Conservation (phyloP, 2,888 invertebrate genomes). For the Panorpa germanica region DNA sequence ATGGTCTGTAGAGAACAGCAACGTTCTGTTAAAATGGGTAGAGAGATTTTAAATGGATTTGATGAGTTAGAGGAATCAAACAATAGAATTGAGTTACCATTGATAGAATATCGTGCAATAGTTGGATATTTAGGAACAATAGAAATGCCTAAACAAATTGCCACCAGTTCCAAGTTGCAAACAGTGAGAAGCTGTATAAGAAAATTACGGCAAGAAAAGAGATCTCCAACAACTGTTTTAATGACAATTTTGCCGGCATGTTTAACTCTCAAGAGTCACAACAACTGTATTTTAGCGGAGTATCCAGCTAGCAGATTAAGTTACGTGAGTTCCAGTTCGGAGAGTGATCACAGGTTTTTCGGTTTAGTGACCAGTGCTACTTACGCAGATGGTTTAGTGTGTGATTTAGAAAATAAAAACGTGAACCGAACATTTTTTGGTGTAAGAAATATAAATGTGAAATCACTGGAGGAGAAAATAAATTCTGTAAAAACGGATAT, state of each 20-base stretch:
- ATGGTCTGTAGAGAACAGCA: slow-evolving; percentile 20
- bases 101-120: slow-evolving; percentile 62
- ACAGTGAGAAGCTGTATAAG: slow-evolving; percentile 76
- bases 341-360: slow-evolving; percentile 81
- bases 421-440: slow-evolving; percentile 16
- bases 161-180: slow-evolving; percentile 52
- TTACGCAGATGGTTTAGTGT: no score
- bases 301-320: slow-evolving; percentile 74
- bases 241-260: slow-evolving; percentile 70
- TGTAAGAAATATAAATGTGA: slow-evolving; percentile 9
- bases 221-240: slow-evolving; percentile 66
- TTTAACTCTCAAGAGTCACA: slow-evolving; percentile 58
- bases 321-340: slow-evolving; percentile 77
- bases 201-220: slow-evolving; percentile 72
- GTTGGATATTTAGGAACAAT: slow-evolving; percentile 93
- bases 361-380: slow-evolving; percentile 78
- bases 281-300: slow-evolving; percentile 63
- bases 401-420: slow-evolving; percentile 7
- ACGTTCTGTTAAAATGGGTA: slow-evolving; percentile 4
- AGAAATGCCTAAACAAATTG: slow-evolving; percentile 76
- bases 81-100: slow-evolving; percentile 17
- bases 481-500: slow-evolving; percentile 16
- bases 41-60: no score
- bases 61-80: no score
- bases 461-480: slow-evolving; percentile 15